Base-by-base conservation (phyloP, 2,113 vertebrate genomes). In the Periophthalmus modestus region DNA sequence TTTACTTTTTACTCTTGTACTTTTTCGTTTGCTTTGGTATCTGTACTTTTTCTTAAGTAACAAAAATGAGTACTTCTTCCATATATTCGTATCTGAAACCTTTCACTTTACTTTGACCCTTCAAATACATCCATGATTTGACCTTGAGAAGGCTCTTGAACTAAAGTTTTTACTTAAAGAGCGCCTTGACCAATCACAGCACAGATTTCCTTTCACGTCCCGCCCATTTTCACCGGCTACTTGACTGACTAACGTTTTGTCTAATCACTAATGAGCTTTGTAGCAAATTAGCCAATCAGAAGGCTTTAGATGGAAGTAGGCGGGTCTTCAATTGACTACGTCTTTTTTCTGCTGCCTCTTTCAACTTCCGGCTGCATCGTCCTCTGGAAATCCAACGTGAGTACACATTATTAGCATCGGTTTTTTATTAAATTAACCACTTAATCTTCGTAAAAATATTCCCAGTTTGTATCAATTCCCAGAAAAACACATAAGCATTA, bases 351-450 rank as follows among this genome's bases (percentile, higher is more conserved):
- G 68, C 55, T 28, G 54, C 21, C 14, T 14, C 21, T 19, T 78
- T 72, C 48, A 36, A 80, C 83, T 86, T 90, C 88, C 88, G 82
- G 79, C 68, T 78, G 73, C 23, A 66, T 76, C 81, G 89, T 90
- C 85, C 87, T 90, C 84, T 90, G 89, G 77, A 86, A 77, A 77
- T 58, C 82, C 89, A 90, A 86, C 89, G 92, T 93, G 92, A 93
- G 92, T 91, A 75, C 2, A 39, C 2, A 28, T 14, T 21, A 10
- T 63, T 75, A 58, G 48, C 77, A 18, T 0, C 19, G 15, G 63
- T 13, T 66, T 75, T 43, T 69, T 61, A 47, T 33, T 15, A 52
- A 74, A 78, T 23, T 16, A 34, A 62, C 19, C 1, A 5, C 59
- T 78, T 79, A 12, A 28, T 7, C 34, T 18, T 1, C 52, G 48